Evolutionary conservation across 2,113 vertebrate genomes (phyloP), one percentile per base, ranked within the genome.

Genomic region (Esox niger): DNA sequence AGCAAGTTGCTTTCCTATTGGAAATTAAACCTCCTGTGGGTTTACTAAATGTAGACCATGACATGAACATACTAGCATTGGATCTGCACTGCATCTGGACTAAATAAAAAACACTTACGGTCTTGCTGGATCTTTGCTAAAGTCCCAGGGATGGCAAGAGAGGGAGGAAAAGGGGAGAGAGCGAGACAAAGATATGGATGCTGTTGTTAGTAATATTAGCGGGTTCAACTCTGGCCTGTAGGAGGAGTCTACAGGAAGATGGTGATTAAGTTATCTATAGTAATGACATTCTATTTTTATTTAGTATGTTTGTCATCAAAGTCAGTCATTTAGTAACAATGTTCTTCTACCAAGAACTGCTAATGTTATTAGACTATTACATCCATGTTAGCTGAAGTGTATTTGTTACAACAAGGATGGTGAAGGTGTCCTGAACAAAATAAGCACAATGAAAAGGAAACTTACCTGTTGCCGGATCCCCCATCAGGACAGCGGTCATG

Each of bases 51-150:
- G n/a, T n/a, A n/a, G n/a, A n/a, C n/a, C n/a, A n/a, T n/a, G n/a
- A n/a, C n/a, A n/a, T n/a, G n/a, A n/a, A n/a, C n/a, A n/a, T n/a
- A n/a, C n/a, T n/a, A n/a, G n/a, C n/a, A n/a, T n/a, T n/a, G n/a
- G n/a, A n/a, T n/a, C n/a, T n/a, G n/a, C n/a, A n/a, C n/a, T n/a
- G n/a, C n/a, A n/a, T n/a, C n/a, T n/a, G n/a, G n/a, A n/a, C n/a
- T n/a, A n/a, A 30, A 32, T 20, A 80, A 35, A 54, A 73, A 69
- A 69, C 30, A 98, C 97, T 98, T 95, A 98, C 97, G 65, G 86
- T 95, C 92, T 62, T 92, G 93, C 87, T 93, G 95, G 94, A 98
- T 97, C 90, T 86, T 96, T 91, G 95, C 97, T 98, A 95, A 93
- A 95, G 92, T 95, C 93, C 94, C 90, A 27, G 69, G 63, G 71